Evolutionary conservation across 2,888 invertebrate species (phyloP), one percentile per base, ranked within the genome.

Genomic region (Pollenia griseotomentosa): DNA sequence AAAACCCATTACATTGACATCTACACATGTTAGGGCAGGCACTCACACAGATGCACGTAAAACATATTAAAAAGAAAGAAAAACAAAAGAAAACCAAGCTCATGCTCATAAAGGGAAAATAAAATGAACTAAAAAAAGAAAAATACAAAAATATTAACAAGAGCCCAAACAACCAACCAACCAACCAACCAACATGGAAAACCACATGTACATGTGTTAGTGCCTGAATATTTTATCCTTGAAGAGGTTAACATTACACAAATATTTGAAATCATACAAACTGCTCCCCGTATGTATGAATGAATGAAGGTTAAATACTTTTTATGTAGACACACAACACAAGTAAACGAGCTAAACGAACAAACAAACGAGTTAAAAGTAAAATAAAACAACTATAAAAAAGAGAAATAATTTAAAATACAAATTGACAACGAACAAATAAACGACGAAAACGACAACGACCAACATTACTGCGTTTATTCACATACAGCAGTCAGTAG

Each of bases 221-320:
- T 78, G 51, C 55, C 33, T 33, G 33, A 75, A 57, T 40, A 75
- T 19, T 42, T 53, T 84, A 84, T 83, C 83, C 87, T 87, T 87
- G 83, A 87, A 66, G 77, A 84, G 86, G 86, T 86, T 83, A 86
- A 83, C 71, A 77, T 77, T 63, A 80, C 53, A 80, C 75, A 81
- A 80, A 86, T 73, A 77, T 75, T 73, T 83, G 65, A 83, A 80
- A 51, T 19, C 66, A 68, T 19, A 71, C 44, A 8, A 5, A 12
- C 46, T 42, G 53, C 19, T 65, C 8, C 23, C 57, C 80, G 53
- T 66, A 68, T 81, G 51, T 40, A 57, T 42, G 57, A 70, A 79
- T 70, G 53, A 70, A 53, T 80, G 81, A 84, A 87, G 86, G 86
- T 84, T 87, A 87, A 87, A 84, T 83, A 73, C 73, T 83, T 78